Evolutionary conservation across 2,888 invertebrate species (phyloP).

Genomic region (Ophion obscuratus): DNA sequence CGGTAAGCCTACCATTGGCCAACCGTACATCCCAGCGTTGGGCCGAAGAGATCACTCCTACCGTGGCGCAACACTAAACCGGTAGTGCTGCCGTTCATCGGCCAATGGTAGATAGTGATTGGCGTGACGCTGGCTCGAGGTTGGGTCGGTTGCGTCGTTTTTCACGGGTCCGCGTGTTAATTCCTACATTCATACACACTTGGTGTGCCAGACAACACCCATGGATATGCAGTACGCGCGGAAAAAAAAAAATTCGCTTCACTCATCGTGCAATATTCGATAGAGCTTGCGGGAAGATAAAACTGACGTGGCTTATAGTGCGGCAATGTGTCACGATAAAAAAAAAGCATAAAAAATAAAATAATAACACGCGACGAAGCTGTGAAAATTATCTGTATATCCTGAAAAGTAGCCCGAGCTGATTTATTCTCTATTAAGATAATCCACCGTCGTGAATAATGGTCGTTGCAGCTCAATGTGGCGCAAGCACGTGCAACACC

Average conservation of each 20-base stretch:
- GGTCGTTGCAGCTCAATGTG: slow-evolving; percentile 39
- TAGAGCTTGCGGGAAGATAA: slow-evolving; percentile 43
- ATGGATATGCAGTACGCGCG: neutral
- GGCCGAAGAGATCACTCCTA: too few relatives aligned
- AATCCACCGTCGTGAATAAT: slow-evolving; percentile 66
- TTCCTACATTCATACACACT: too few relatives aligned
- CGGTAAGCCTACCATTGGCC: too few relatives aligned
- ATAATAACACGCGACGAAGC: slow-evolving; percentile 5
- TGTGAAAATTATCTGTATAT: slow-evolving; percentile 16
- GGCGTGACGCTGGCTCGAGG: too few relatives aligned
- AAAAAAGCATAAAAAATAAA: slow-evolving; percentile 3
- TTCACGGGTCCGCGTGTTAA: too few relatives aligned
- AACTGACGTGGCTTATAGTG: slow-evolving; percentile 30
- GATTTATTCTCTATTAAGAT: slow-evolving; percentile 66
- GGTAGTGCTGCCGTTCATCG: too few relatives aligned
- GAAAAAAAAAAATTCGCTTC: neutral
- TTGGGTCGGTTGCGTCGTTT: too few relatives aligned
- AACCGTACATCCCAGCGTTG: too few relatives aligned
- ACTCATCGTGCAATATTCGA: slow-evolving; percentile 41
- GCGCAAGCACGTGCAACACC: slow-evolving; percentile 25
- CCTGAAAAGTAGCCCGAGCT: slow-evolving; percentile 34
- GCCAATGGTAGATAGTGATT: too few relatives aligned
- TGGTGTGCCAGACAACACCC: neutral
- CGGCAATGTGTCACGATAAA: slow-evolving; percentile 27
- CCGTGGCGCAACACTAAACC: too few relatives aligned